Conservation (phyloP, 2,888 invertebrate species). For the Oscheius onirici region DNA sequence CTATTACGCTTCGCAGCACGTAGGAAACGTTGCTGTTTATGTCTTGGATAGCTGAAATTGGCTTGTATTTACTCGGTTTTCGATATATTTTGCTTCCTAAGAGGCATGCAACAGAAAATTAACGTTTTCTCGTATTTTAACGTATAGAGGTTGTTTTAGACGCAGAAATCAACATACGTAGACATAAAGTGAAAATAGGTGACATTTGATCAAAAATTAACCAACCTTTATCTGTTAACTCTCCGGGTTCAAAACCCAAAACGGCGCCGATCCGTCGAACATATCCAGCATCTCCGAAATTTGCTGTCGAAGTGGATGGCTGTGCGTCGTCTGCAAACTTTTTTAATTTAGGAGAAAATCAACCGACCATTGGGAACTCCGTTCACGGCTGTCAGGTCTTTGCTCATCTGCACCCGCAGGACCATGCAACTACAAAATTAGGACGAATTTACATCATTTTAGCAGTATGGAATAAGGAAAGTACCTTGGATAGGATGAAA, state of each 20-base stretch:
- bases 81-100: too few relatives aligned
- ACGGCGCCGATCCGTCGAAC: conserved; percentile 6
- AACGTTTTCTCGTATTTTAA: too few relatives aligned
- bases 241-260: conserved; percentile 1
- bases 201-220: too few relatives aligned
- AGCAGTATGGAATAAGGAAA: too few relatives aligned
- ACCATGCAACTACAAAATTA: not conserved
- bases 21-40: conserved; percentile 25
- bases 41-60: conserved; percentile 21
- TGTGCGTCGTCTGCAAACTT: not conserved
- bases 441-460: too few relatives aligned
- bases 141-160: too few relatives aligned
- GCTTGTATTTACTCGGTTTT: too few relatives aligned
- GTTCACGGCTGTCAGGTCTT: not conserved
- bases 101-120: too few relatives aligned
- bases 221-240: conserved; percentile 12
- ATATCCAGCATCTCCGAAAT: conserved; percentile 21
- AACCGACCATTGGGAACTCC: conserved; percentile 1
- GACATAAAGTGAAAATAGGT: too few relatives aligned
- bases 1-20: conserved; percentile 22
- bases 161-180: too few relatives aligned
- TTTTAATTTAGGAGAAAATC: not conserved
- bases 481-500: not conserved
- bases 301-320: conserved; percentile 25
- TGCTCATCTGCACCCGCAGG: conserved; percentile 13